Evolutionary conservation across 2,113 vertebrate species (phyloP), one percentile per base, ranked within the genome.

Genomic region (Corythornis madagascariensis): DNA sequence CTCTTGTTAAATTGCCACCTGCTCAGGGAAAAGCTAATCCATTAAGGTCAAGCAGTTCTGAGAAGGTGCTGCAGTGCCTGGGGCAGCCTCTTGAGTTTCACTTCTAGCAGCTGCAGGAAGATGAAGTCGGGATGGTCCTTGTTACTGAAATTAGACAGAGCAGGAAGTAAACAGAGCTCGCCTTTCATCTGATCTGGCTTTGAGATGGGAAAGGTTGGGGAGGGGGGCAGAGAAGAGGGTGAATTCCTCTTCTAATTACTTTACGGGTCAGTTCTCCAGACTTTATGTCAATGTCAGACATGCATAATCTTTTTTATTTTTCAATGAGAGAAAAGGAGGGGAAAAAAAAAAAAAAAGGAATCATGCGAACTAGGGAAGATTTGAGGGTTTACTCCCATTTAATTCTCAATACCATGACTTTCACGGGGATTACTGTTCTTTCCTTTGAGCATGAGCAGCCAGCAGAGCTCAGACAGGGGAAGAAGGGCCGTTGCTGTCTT

Each of bases 61-160:
- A 98, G 98, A 98, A 97, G 97, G 96, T 97, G 96, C 96, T 95
- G 88, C 88, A 87, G 75, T 93, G 98, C 98, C 98, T 96, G 92
- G 77, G 97, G 98, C 97, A 87, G 96, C 94, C 98, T 98, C 97
- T 98, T 97, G 97, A 98, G 98, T 98, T 98, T 98, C 98, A 98
- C 97, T 97, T 97, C 95, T 98, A 97, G 98, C 98, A 98, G 97
- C 97, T 97, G 98, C 97, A 97, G 98, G 98, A 97, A 98, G 98
- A 98, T 97, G 98, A 98, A 98, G 97, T 96, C 47, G 71, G 95
- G 98, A 98, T 97, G 98, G 98, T 98, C 97, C 97, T 98, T 96
- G 98, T 98, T 98, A 98, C 98, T 98, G 97, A 99, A 99, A 99
- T 99, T 98, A 98, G 98, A 98, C 97, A 98, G 98, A 99, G 98